Base-by-base conservation (phyloP, 2,888 invertebrate genomes). In the Cataglyphis cursor region DNA sequence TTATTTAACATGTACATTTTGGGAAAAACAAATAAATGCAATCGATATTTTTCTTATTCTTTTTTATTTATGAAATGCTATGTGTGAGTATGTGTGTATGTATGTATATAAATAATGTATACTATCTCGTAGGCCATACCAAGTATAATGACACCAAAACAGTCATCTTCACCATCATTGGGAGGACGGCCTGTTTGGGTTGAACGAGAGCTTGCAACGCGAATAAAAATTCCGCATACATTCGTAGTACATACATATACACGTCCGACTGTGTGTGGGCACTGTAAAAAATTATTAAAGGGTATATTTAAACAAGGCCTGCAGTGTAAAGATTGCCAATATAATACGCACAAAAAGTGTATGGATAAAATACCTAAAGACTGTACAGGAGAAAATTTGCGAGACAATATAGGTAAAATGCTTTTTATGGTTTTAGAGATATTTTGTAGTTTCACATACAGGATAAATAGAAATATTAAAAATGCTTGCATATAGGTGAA, bases 221-320 rank as follows among this genome's bases (percentile, higher is more conserved):
- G 93, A 66, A 92, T 97, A 84, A 96, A 97, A 93, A 98, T 98
- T 93, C 99, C 99, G 51, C 99, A 99, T 95, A 99, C 99, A 6
- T 99, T 99, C 95, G 98, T 98, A 93, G 96, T 99, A 88, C 99
- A 99, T 96, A 97, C 98, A 78, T 99, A 99, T 96, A 99, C 99
- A 66, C 96, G 98, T 72, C 99, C 99, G 78, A 99, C 99, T 0
- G 97, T 99, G 28, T 99, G 99, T 95, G 98, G 99, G 92, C 96
- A 97, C 95, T 99, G 99, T 96, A 98, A 99, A 95, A 99, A 99
- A 95, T 96, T 99, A 92, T 96, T 99, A 87, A 97, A 98, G 90
- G 99, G 99, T 0, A 96, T 99, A 72, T 99, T 99, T 95, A 98
- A 98, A 94, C 99, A 99, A 95, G 99, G 99, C 82, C 95, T 99